Conservation (phyloP, 2,888 invertebrate genomes). For the Drosophila basisetae region DNA sequence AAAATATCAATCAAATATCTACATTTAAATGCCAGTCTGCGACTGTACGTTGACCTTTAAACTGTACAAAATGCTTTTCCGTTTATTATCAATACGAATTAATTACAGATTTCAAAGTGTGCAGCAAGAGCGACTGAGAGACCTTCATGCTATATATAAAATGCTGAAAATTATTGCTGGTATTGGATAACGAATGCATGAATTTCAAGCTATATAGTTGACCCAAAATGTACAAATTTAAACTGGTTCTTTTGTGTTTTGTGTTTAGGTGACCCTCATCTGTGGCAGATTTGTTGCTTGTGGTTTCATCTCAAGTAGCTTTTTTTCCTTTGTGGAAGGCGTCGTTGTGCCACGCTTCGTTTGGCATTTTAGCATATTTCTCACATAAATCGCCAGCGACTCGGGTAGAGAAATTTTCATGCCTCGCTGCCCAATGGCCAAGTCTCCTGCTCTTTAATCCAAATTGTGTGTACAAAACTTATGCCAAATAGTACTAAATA, state of each 20-base stretch:
- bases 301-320: conserved; percentile 42
- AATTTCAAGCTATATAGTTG: background rate
- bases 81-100: background rate
- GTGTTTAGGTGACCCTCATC: conserved; percentile 44
- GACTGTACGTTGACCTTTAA: background rate
- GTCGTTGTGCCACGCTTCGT: conserved; percentile 59
- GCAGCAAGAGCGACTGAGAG: no score
- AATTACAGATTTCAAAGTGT: background rate
- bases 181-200: background rate
- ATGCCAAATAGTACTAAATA: conserved; percentile 56
- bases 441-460: conserved; percentile 56
- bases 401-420: conserved; percentile 78
- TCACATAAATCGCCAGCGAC: conserved; percentile 75
- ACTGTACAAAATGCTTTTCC: background rate
- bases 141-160: background rate
- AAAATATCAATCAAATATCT: background rate
- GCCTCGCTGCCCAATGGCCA: conserved; percentile 64
- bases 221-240: conserved; percentile 5
- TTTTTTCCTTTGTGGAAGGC: conserved; percentile 20
- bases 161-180: background rate
- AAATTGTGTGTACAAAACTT: conserved; percentile 54
- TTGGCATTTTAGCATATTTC: conserved; percentile 77
- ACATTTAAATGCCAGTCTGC: background rate
- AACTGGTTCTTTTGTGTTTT: conserved; percentile 48
- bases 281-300: conserved; percentile 45